Percentiles rank a stretch among this genome's conserved stretches.
phyloP scores from a whole-genome alignment of 1,140 invertebrate species.

The Drosophila triauraria region DNA sequence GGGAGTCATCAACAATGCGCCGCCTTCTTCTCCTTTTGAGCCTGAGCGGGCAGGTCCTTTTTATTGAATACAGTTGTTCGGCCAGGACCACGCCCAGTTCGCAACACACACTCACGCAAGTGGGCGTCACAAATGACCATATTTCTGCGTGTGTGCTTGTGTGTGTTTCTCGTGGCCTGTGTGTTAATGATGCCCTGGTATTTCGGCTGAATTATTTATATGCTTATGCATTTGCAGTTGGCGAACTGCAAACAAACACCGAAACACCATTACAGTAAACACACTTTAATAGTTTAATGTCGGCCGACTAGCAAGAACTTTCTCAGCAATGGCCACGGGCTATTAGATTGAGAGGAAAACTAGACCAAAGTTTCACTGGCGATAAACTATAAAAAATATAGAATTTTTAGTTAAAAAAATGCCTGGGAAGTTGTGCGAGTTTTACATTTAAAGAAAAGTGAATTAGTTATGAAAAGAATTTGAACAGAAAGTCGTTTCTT shows the following conservation, averaged over 20 bases:
- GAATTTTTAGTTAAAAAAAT: constrained; percentile 3
- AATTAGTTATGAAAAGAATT: not conserved
- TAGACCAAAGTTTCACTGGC: constrained; percentile 2
- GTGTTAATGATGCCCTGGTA: constrained; percentile 60
- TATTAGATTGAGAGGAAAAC: constrained; percentile 6
- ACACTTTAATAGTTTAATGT: constrained; percentile 76
- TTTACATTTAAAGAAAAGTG: not conserved
- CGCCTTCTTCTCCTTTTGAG: constrained; percentile 16
- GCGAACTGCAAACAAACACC: constrained; percentile 31
- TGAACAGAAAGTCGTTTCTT: not conserved
- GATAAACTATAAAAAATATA: constrained; percentile 2
- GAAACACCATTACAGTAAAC: constrained; percentile 51
- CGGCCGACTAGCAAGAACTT: constrained; percentile 26
- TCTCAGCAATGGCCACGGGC: constrained; percentile 14
- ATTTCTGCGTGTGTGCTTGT: not conserved
- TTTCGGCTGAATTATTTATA: constrained; percentile 57
- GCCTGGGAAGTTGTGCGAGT: constrained; percentile 1
- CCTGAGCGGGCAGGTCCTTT: constrained; percentile 15
- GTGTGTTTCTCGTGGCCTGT: constrained; percentile 13
- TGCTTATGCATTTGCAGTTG: constrained; percentile 50
- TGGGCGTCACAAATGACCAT: constrained; percentile 32
- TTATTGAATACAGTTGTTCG: constrained; percentile 64
- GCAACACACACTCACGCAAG: constrained; percentile 43
- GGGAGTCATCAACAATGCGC: constrained; percentile 6
- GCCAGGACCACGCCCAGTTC: constrained; percentile 47